These are phyloP conservation scores for Zaprionus tsacasi DNA, from an alignment of 1,140 invertebrate species.

Conservation along the genomic window DNA sequence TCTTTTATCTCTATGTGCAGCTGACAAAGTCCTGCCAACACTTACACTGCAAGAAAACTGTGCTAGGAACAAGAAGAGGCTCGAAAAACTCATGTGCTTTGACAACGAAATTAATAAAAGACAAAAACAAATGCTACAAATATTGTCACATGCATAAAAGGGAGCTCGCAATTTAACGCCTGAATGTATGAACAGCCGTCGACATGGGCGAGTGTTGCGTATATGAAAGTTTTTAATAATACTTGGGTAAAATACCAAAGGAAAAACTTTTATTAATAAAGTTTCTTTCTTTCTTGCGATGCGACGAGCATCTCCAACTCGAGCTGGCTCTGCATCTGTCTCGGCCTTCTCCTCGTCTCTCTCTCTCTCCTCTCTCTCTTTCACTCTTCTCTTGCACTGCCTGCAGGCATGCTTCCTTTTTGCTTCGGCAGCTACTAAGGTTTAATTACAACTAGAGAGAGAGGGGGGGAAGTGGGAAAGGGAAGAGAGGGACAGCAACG, in stretches of 20 bases:
- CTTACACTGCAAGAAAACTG: conserved; percentile 8
- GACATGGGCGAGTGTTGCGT: conserved; percentile 69
- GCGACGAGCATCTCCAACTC: conserved; percentile 26
- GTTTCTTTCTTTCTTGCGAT: conserved; percentile 67
- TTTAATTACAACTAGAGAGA: conserved; percentile 66
- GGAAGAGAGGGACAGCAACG: conserved; percentile 28
- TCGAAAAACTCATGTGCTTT: conserved; percentile 49
- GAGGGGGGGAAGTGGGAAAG: not conserved
- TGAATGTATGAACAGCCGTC: conserved; percentile 70
- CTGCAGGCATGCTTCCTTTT: conserved; percentile 56
- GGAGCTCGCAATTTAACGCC: conserved; percentile 73
- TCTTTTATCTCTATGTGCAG: not conserved
- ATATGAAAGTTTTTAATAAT: conserved; percentile 81
- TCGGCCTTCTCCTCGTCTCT: not conserved
- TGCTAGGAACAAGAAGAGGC: not conserved
- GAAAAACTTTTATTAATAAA: conserved; percentile 82
- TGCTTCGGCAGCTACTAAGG: conserved; percentile 50
- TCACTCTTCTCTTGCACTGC: conserved; percentile 12
- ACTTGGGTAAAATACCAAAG: conserved; percentile 78
- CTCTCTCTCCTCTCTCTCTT: conserved; percentile 1
- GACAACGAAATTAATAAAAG: conserved; percentile 73
- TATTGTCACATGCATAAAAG: conserved; percentile 75
- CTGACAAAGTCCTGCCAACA: not conserved
- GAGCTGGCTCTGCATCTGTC: not conserved
- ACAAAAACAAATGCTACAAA: conserved; percentile 49